Evolutionary conservation across 2,797 vertebrate genomes (phyloP).

Genomic region (Phyllotis vaccarum): DNA sequence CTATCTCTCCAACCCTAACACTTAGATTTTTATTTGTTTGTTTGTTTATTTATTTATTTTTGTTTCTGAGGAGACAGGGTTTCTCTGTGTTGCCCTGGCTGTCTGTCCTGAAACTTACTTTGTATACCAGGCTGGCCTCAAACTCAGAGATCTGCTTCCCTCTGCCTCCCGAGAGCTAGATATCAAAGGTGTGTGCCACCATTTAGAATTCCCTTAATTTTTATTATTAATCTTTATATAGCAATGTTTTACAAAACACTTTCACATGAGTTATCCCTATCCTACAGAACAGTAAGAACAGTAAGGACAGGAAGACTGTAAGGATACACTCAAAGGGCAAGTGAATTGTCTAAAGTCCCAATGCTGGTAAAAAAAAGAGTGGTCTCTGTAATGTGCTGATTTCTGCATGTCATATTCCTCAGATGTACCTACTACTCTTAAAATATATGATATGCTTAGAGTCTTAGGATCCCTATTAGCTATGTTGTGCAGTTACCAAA

Average conservation of each 20-base stretch:
- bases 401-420: conserved; percentile 36
- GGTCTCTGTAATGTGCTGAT: conserved; percentile 11
- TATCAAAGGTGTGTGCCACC: background rate
- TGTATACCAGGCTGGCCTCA: background rate
- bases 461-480: background rate
- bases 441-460: conserved; percentile 42
- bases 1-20: background rate
- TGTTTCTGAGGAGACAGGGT: background rate
- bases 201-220: background rate
- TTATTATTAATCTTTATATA: conserved; percentile 37
- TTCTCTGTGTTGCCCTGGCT: background rate
- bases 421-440: conserved; percentile 42
- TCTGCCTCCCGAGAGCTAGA: background rate
- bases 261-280: conserved; percentile 38
- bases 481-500: conserved; percentile 26
- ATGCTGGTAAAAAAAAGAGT: conserved; percentile 9
- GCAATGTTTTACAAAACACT: conserved; percentile 49
- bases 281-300: background rate
- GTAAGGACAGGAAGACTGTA: conserved; percentile 1
- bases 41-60: background rate
- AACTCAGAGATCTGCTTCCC: background rate
- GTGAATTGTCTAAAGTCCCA: background rate
- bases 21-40: background rate
- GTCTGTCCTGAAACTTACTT: background rate
- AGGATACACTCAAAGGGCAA: conserved; percentile 36